Conservation (phyloP, 23 tunicate species). For the Trididemnum nubilum region DNA sequence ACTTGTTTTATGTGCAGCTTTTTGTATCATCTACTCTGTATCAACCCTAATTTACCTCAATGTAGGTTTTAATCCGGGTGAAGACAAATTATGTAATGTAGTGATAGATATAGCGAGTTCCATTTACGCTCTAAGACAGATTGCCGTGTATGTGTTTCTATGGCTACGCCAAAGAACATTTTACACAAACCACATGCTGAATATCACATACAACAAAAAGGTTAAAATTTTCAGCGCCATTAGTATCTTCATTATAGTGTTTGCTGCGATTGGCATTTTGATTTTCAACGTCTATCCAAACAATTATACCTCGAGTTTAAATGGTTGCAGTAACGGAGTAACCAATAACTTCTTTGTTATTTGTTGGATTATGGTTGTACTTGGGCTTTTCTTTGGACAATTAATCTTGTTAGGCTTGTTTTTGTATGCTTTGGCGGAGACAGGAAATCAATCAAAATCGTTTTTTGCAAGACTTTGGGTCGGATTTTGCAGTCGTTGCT, state of each 20-base stretch:
- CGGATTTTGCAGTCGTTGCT: too few relatives aligned
- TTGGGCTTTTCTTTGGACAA: slow-evolving; percentile 41
- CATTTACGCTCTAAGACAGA: slow-evolving; percentile 18
- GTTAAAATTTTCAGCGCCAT: slow-evolving; percentile 34
- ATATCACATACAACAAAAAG: slow-evolving; percentile 11
- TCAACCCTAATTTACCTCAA: slow-evolving; percentile 15
- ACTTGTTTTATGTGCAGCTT: slow-evolving; percentile 32
- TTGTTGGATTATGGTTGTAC: neutral
- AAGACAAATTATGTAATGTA: slow-evolving; percentile 27
- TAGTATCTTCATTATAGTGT: slow-evolving; percentile 29
- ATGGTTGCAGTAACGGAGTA: slow-evolving; percentile 23
- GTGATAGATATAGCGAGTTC: slow-evolving; percentile 24
- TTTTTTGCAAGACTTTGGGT: too few relatives aligned
- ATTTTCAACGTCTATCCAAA: slow-evolving; percentile 10
- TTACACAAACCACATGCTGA: slow-evolving; percentile 56
- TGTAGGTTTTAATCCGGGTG: neutral
- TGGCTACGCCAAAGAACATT: slow-evolving; percentile 63
- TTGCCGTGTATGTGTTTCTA: slow-evolving; percentile 36
- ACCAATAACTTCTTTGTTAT: neutral
- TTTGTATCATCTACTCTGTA: slow-evolving; percentile 15
- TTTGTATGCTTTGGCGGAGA: slow-evolving; percentile 34
- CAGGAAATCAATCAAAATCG: neutral
- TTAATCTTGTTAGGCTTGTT: slow-evolving; percentile 37
- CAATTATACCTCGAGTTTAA: slow-evolving; percentile 12
- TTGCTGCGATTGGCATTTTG: neutral